A percentile compares a stretch with the other conserved stretches of the same genome.
phyloP scores from a whole-genome alignment of 2,113 vertebrate genomes.

The Corapipo altera region DNA sequence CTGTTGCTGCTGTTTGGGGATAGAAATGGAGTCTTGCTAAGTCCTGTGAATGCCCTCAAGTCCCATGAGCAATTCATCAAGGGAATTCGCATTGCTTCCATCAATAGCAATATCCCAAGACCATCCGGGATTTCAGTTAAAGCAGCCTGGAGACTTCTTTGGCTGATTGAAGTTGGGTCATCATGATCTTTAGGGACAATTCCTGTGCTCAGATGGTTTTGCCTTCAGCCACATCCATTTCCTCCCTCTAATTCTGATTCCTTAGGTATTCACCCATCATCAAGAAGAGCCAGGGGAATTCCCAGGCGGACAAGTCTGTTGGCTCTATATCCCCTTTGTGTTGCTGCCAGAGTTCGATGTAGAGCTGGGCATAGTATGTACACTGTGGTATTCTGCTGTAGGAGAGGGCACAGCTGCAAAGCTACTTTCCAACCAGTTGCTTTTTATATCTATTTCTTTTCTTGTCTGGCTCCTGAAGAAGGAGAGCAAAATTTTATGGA shows the following conservation, averaged over 20 bases:
- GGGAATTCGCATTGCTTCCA: neutral
- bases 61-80: neutral
- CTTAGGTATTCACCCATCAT: neutral
- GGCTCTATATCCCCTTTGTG: neutral
- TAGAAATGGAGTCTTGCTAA: neutral
- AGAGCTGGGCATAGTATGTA: neutral
- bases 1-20: neutral
- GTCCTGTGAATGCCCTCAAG: neutral
- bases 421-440: neutral
- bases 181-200: neutral
- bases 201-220: neutral
- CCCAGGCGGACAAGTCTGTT: neutral
- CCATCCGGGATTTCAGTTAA: neutral
- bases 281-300: neutral
- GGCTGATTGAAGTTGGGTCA: neutral
- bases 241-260: neutral
- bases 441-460: neutral
- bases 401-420: neutral
- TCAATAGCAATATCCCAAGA: neutral
- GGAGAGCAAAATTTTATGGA: neutral
- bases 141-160: neutral
- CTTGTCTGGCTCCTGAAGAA: neutral
- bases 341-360: neutral
- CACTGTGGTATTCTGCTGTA: neutral
- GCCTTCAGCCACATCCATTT: neutral